Evolutionary conservation across 2,888 invertebrate genomes (phyloP).

Genomic region (Herminia tarsipennalis): DNA sequence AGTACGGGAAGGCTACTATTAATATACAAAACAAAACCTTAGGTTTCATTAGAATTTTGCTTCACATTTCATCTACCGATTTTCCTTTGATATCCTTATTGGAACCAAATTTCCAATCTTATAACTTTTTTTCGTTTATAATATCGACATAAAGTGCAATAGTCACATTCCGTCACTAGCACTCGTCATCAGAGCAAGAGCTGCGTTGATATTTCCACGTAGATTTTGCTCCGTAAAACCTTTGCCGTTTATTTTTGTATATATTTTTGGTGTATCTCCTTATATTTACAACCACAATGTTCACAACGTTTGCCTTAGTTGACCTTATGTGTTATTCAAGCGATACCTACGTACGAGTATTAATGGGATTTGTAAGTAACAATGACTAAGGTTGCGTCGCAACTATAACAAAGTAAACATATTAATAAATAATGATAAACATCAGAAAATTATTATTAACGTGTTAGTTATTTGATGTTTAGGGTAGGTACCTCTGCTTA

Average conservation of each 20-base stretch:
- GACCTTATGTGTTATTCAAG: slow-evolving; percentile 40
- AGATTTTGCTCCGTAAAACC: slow-evolving; percentile 84
- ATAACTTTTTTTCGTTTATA: no score
- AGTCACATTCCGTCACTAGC: slow-evolving; percentile 58
- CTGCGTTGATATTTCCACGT: slow-evolving; percentile 84
- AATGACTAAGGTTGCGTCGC: slow-evolving; percentile 22
- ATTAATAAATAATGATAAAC: slow-evolving; percentile 12
- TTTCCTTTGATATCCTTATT: no score
- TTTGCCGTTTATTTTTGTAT: slow-evolving; percentile 80
- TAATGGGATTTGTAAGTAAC: slow-evolving; percentile 27
- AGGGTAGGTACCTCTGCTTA: no score
- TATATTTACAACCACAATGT: slow-evolving; percentile 70
- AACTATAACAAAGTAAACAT: slow-evolving; percentile 11
- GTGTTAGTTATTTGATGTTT: no score
- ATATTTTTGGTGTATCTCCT: slow-evolving; percentile 77
- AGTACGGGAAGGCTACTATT: no score
- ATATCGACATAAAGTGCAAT: slow-evolving; percentile 48
- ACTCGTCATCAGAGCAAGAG: slow-evolving; percentile 81
- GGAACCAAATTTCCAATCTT: no score
- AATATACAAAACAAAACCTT: no score
- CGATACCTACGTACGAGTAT: slow-evolving; percentile 13
- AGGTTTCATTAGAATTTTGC: no score
- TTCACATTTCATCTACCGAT: no score
- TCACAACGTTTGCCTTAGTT: slow-evolving; percentile 49
- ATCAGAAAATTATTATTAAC: not conserved